Conservation (phyloP, 2,888 invertebrate genomes). For the Drosophila meridionalis region DNA sequence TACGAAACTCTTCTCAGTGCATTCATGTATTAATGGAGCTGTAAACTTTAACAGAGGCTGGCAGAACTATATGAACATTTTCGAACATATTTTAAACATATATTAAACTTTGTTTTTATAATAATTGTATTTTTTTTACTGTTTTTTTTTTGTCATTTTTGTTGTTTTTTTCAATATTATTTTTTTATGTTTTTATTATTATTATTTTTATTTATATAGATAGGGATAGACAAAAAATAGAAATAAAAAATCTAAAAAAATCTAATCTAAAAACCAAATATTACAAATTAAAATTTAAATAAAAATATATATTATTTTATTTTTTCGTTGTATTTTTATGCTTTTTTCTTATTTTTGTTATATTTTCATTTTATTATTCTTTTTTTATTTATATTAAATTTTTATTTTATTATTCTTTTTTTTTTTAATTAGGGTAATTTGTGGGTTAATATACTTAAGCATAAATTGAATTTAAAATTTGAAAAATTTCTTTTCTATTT, state of each 20-base stretch:
- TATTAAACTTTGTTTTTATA: too few relatives aligned
- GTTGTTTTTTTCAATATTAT: too few relatives aligned
- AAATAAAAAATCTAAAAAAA: too few relatives aligned
- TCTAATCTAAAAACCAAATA: too few relatives aligned
- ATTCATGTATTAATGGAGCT: slow-evolving; percentile 86
- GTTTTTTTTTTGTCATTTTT: too few relatives aligned
- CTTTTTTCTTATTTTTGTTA: not conserved
- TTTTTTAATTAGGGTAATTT: not conserved
- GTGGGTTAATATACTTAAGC: not conserved
- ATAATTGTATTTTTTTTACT: too few relatives aligned
- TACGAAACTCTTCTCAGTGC: slow-evolving; percentile 86
- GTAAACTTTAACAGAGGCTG: slow-evolving; percentile 88
- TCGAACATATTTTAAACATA: too few relatives aligned
- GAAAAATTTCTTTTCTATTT: not conserved
- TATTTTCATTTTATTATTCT: not conserved
- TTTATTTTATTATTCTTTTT: not conserved
- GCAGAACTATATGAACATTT: slow-evolving; percentile 86
- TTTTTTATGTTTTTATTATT: too few relatives aligned
- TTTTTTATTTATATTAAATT: not conserved
- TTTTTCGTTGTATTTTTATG: not conserved
- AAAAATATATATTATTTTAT: not conserved
- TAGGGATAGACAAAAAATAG: too few relatives aligned
- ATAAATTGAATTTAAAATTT: not conserved
- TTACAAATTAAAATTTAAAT: not conserved
- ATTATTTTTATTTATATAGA: too few relatives aligned